Evolutionary conservation across 2,113 vertebrate genomes (phyloP), one percentile per base, ranked within the genome.

Genomic region (Oncorhynchus gorbuscha): DNA sequence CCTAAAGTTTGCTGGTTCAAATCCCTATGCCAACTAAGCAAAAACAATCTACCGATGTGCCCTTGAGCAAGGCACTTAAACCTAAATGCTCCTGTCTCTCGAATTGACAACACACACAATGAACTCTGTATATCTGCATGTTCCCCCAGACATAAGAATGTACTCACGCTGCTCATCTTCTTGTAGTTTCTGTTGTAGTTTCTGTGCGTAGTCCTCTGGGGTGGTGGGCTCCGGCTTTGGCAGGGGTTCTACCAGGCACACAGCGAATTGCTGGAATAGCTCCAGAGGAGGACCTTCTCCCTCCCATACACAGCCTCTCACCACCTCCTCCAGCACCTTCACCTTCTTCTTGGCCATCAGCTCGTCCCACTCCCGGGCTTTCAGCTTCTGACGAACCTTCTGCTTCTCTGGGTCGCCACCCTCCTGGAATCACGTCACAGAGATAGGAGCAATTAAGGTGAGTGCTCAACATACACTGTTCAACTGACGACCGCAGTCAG

Each of bases 301-400:
- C 0, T 94, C 94, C 97, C 98, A 99, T 30, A 96, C 0, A 1
- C 97, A 99, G 87, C 97, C 97, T 0, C 91, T 93, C 82, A 95
- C 92, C 78, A 96, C 88, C 0, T 96, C 94, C 85, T 97, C 95
- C 0, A 99, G 91, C 4, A 97, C 81, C 0, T 92, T 96, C 85
- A 98, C 90, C 76, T 95, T 93, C 91, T 95, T 97, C 87, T 97
- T 98, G 76, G 96, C 94, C 89, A 98, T 92, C 77, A 98, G 90
- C 75, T 99, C 98, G 0, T 97, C 97, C 98, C 98, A 99, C 65
- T 99, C 98, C 78, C 96, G 95, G 0, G 97, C 97, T 73, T 98
- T 99, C 75, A 99, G 92, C 48, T 91, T 96, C 76, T 99, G 97
- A 6, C 93, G 96, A 22, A 97, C 91, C 78, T 97, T 98, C 81